These are phyloP conservation scores for Phytoseiulus persimilis DNA, from an alignment of 2,888 invertebrate genomes.

Conservation along the genomic window DNA sequence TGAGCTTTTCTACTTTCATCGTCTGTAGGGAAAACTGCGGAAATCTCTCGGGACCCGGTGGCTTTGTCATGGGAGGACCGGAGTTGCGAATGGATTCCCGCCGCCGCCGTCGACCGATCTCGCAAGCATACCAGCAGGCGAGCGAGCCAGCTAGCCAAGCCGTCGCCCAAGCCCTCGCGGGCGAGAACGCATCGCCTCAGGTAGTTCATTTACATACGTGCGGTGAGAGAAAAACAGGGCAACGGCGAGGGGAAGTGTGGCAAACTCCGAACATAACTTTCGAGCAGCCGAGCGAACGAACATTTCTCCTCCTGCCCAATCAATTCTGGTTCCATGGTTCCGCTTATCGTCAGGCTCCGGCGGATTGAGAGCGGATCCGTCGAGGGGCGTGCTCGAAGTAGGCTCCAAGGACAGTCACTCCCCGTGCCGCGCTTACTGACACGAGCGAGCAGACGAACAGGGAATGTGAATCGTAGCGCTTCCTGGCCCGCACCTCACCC, in stretches of 20 bases:
- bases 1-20: not conserved
- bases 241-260: not conserved
- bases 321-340: not conserved
- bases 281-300: not conserved
- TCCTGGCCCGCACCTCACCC: not conserved
- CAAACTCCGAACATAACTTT: not conserved
- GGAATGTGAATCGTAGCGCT: too few species aligned
- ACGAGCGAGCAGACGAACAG: not conserved
- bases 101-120: not conserved
- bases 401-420: too few species aligned
- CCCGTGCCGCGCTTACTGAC: not conserved
- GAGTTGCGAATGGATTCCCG: not conserved
- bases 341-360: not conserved
- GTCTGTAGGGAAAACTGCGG: not conserved
- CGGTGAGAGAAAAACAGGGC: not conserved
- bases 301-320: not conserved
- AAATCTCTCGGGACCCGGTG: not conserved
- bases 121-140: not conserved
- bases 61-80: not conserved
- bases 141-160: not conserved
- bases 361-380: not conserved
- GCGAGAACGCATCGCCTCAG: not conserved
- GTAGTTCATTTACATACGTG: constrained; percentile 5
- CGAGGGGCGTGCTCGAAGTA: too few species aligned
- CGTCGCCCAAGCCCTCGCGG: not conserved